phyloP scores from a whole-genome alignment of 37 sponge, comb jelly and placozoan species.

The Halisarca cf. caerulea region DNA sequence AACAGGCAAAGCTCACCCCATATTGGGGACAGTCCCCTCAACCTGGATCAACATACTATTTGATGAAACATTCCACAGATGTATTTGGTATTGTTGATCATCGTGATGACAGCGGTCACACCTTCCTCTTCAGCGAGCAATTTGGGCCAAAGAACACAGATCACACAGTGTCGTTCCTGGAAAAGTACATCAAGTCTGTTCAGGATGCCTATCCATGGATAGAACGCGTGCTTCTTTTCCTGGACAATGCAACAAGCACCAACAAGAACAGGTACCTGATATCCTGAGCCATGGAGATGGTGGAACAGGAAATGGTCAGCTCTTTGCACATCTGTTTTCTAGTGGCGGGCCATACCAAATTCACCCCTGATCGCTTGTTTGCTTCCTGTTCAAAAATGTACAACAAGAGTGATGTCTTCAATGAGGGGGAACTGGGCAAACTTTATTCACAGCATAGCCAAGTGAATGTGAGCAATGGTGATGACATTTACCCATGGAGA shows the following conservation, averaged over 20 bases:
- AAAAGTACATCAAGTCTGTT: not conserved
- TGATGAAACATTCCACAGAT: constrained; percentile 38
- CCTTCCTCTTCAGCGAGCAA: constrained; percentile 35
- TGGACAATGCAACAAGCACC: constrained; percentile 46
- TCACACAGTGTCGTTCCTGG: constrained; percentile 41
- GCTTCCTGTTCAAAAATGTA: constrained; percentile 18
- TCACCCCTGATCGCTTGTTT: constrained; percentile 52
- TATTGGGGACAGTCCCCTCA: constrained; percentile 46
- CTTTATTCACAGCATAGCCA: not conserved
- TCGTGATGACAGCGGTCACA: not conserved
- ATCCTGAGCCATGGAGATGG: constrained; percentile 40
- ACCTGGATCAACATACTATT: constrained; percentile 50
- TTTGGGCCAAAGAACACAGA: constrained; percentile 57
- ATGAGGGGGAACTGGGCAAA: constrained; percentile 10
- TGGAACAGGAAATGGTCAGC: not conserved
- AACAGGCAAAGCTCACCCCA: constrained; percentile 44
- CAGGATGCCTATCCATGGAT: constrained; percentile 26
- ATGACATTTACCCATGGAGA: constrained; percentile 25
- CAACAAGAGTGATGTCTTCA: constrained; percentile 37
- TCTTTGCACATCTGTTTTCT: constrained; percentile 35
- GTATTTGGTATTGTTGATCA: constrained; percentile 59
- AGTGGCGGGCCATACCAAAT: constrained; percentile 61
- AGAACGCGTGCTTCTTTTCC: constrained; percentile 38
- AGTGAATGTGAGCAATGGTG: not conserved
- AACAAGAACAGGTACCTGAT: constrained; percentile 48